These are phyloP conservation scores for Rhinichthys osculus DNA, from an alignment of 2,797 vertebrate genomes.

Conservation along the genomic window DNA sequence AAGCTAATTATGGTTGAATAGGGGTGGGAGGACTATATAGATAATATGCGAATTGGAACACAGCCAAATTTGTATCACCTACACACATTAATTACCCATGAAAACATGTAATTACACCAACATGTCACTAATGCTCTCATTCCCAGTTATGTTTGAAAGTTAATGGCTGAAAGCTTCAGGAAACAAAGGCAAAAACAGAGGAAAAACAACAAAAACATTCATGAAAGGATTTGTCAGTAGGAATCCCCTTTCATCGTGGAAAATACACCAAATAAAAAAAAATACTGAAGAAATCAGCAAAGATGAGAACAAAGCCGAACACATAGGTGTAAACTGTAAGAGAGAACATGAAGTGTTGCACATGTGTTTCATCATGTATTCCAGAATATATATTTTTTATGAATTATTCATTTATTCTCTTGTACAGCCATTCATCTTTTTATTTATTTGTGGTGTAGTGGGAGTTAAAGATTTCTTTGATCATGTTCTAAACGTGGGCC, in stretches of 20 bases:
- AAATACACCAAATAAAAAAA: background rate
- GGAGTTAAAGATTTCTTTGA: conserved; percentile 29
- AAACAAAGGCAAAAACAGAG: background rate
- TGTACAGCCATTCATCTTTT: background rate
- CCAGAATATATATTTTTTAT: background rate
- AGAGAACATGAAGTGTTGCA: conserved; percentile 12
- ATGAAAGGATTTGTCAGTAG: conserved; percentile 11
- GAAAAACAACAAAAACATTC: background rate
- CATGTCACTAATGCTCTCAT: background rate
- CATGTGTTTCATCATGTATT: conserved; percentile 27
- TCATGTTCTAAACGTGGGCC: background rate
- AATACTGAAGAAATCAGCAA: background rate
- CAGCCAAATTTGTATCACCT: background rate
- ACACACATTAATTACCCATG: background rate
- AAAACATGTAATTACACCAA: background rate
- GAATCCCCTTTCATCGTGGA: background rate
- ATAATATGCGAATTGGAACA: background rate
- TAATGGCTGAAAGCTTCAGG: conserved; percentile 5
- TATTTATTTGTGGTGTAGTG: background rate
- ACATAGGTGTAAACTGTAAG: background rate
- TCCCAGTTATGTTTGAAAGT: background rate
- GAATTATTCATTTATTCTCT: background rate
- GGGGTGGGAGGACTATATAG: background rate
- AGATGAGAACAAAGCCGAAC: conserved; percentile 7
- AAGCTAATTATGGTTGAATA: background rate